phyloP scores from a whole-genome alignment of 2,113 vertebrate species.

The Tor tambroides region DNA sequence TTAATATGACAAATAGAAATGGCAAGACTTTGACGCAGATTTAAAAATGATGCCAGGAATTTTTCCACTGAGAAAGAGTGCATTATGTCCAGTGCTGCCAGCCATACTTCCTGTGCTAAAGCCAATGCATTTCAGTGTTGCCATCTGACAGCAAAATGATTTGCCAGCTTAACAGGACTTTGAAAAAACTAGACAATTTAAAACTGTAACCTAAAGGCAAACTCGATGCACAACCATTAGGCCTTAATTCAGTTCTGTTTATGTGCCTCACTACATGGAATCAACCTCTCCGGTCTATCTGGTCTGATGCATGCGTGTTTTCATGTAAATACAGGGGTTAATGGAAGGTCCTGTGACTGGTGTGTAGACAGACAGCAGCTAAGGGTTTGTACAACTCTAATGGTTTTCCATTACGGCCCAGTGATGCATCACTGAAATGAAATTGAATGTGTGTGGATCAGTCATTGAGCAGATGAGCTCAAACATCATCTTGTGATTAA shows the following conservation, averaged over 20 bases:
- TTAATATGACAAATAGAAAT: constrained; percentile 6
- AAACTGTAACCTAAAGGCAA: constrained; percentile 2
- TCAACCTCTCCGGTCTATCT: neutral
- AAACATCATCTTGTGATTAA: neutral
- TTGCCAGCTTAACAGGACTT: neutral
- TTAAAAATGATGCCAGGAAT: constrained; percentile 17
- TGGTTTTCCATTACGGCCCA: constrained; percentile 26
- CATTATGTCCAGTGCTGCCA: constrained; percentile 3
- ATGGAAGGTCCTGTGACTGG: constrained; percentile 2
- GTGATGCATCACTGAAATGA: neutral
- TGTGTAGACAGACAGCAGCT: neutral
- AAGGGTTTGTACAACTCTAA: constrained; percentile 7
- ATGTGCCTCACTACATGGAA: neutral
- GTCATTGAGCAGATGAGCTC: constrained; percentile 10
- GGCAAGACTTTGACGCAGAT: neutral
- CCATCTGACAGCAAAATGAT: constrained; percentile 1
- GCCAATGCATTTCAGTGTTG: neutral
- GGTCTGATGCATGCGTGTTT: constrained; percentile 13
- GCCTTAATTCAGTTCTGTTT: constrained; percentile 1
- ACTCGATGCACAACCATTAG: neutral
- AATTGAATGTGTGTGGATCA: constrained; percentile 14
- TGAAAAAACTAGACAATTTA: neutral
- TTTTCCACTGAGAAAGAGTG: neutral
- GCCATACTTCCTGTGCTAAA: neutral
- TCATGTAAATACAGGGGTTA: constrained; percentile 28